Evolutionary conservation across 2,888 invertebrate species (phyloP).

Genomic region (Rapana venosa): DNA sequence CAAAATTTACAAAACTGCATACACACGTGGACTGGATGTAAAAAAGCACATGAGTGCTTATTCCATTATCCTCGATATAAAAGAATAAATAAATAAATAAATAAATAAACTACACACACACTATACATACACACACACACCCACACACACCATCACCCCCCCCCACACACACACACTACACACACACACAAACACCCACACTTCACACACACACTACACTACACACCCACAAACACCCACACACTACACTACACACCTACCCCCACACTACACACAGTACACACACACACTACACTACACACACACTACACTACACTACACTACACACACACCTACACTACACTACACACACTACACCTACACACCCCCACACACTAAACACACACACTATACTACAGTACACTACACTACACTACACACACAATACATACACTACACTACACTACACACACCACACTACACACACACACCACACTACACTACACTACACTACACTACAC

Average conservation of each 20-base stretch:
- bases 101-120: no score
- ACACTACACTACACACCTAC: not conserved
- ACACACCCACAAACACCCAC: not conserved
- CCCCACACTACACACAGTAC: not conserved
- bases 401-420: not conserved
- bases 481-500: not conserved
- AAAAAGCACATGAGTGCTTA: no score
- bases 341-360: not conserved
- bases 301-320: not conserved
- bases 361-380: not conserved
- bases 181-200: not conserved
- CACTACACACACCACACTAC: constrained; percentile 51
- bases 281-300: not conserved
- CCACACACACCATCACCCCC: no score
- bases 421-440: not conserved
- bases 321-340: not conserved
- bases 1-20: no score
- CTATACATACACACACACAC: not conserved
- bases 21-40: no score
- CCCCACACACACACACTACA: not conserved
- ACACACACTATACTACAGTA: not conserved
- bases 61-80: no score
- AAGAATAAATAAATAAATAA: no score
- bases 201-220: not conserved
- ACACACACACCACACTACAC: not conserved